Evolutionary conservation across 1,140 invertebrate species (phyloP).

Genomic region (Drosophila sulfurigaster): DNA sequence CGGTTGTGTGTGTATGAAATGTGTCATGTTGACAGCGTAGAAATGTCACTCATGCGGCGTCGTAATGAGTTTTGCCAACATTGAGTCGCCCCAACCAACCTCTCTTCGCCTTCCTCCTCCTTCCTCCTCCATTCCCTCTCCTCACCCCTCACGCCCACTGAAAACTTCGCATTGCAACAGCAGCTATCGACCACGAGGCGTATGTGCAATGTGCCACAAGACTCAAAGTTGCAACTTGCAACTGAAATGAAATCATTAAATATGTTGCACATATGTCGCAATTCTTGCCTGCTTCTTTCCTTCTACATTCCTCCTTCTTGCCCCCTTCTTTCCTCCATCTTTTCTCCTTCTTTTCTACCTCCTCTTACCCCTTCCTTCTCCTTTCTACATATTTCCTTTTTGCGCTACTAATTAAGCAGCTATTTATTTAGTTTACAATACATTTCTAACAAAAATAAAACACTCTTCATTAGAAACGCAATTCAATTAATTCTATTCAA

Average conservation of each 20-base stretch:
- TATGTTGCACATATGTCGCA: slow-evolving; percentile 2
- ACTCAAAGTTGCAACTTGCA: slow-evolving; percentile 14
- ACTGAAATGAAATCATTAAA: slow-evolving; percentile 32
- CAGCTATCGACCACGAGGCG: slow-evolving; percentile 41
- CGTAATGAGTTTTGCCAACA: slow-evolving; percentile 77
- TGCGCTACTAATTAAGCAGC: neutral
- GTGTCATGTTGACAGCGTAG: slow-evolving; percentile 80
- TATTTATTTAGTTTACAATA: neutral
- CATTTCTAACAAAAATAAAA: neutral
- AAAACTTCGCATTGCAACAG: slow-evolving; percentile 36
- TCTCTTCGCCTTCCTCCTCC: slow-evolving; percentile 7
- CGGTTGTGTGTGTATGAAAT: slow-evolving; percentile 65
- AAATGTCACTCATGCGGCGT: slow-evolving; percentile 80
- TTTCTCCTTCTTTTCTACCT: neutral
- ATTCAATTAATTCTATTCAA: slow-evolving; percentile 6
- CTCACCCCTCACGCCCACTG: neutral
- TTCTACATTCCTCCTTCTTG: no score
- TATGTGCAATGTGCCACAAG: slow-evolving; percentile 36
- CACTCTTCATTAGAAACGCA: neutral
- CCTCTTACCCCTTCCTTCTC: no score
- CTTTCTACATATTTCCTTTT: neutral
- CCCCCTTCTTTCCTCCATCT: neutral
- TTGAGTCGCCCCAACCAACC: slow-evolving; percentile 36
- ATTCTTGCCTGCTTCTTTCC: neutral
- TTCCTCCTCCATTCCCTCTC: neutral